Percentiles rank a stretch among this genome's conserved stretches.
phyloP scores from a whole-genome alignment of 2,797 vertebrate genomes.

The Anguilla obscura region DNA sequence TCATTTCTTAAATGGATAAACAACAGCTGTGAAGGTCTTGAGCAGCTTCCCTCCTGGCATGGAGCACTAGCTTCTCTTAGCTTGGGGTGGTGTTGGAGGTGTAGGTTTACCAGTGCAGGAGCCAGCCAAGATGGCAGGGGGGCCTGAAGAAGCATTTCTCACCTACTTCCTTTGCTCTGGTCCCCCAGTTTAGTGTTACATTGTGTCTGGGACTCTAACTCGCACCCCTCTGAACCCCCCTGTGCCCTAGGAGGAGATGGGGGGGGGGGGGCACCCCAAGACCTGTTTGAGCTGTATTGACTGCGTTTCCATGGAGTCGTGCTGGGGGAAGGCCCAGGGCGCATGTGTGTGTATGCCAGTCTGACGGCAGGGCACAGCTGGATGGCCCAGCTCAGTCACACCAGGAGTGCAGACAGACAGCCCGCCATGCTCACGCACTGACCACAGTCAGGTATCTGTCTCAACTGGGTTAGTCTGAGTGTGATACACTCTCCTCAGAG shows the following conservation, averaged over 20 bases:
- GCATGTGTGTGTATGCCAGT: constrained; percentile 44
- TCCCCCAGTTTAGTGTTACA: constrained; percentile 65
- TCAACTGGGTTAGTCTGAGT: constrained; percentile 36
- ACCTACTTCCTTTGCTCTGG: constrained; percentile 59
- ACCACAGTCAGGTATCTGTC: constrained; percentile 59
- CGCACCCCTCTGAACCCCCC: background rate
- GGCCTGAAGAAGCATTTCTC: constrained; percentile 66
- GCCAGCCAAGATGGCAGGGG: constrained; percentile 49
- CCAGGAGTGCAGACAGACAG: constrained; percentile 48
- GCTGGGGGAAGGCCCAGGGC: constrained; percentile 58
- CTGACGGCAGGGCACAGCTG: constrained; percentile 64
- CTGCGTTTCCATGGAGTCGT: constrained; percentile 59
- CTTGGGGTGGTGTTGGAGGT: constrained; percentile 42
- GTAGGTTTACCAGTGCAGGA: constrained; percentile 54
- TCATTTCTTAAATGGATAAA: constrained; percentile 48
- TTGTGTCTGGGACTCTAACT: constrained; percentile 18
- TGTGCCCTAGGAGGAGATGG: background rate
- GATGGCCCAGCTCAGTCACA: constrained; percentile 53
- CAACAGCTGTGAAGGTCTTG: constrained; percentile 55
- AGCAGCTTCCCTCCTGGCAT: constrained; percentile 23
- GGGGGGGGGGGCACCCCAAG: constrained; percentile 26
- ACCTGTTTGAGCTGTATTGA: constrained; percentile 68
- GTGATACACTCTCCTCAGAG: background rate
- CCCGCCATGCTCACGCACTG: constrained; percentile 51
- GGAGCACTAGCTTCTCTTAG: background rate